A percentile compares a stretch with the other conserved stretches of the same genome.
Evolutionary conservation across 2,888 invertebrate species (phyloP).

Genomic region (Cyclophora punctaria): DNA sequence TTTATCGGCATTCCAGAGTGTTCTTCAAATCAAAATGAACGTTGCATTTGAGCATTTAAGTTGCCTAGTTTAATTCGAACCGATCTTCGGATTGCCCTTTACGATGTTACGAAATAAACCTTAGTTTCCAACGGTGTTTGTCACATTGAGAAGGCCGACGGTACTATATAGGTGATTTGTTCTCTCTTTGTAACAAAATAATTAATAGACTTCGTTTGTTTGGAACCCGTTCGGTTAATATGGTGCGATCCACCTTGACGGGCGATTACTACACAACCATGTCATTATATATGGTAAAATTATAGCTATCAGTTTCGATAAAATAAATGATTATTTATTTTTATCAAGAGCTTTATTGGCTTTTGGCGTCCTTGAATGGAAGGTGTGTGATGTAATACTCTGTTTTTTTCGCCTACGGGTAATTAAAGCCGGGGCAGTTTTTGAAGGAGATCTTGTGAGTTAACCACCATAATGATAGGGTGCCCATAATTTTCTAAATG

Average conservation of each 20-base stretch:
- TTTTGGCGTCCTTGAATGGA: constrained; percentile 14
- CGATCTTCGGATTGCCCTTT: too few species aligned
- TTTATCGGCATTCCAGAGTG: too few species aligned
- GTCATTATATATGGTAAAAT: constrained; percentile 3
- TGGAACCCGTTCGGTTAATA: not conserved
- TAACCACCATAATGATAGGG: not conserved
- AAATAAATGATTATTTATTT: constrained; percentile 4
- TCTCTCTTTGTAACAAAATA: not conserved
- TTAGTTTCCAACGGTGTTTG: too few species aligned
- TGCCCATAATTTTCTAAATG: too few species aligned
- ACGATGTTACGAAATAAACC: too few species aligned
- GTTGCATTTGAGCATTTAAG: too few species aligned
- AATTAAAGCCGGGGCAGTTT: constrained; percentile 1
- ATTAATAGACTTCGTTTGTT: not conserved
- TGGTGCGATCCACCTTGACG: constrained; percentile 7
- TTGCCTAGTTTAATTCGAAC: too few species aligned
- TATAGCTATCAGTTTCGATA: constrained; percentile 4
- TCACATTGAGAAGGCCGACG: too few species aligned
- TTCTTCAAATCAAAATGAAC: too few species aligned
- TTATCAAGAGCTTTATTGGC: constrained; percentile 2
- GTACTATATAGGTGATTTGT: not conserved
- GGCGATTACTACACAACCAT: too few species aligned
- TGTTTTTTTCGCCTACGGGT: not conserved
- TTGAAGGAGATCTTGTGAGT: constrained; percentile 5
- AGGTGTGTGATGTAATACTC: constrained; percentile 12